Evolutionary conservation across 2,113 vertebrate genomes (phyloP).

Genomic region (Tor tambroides): DNA sequence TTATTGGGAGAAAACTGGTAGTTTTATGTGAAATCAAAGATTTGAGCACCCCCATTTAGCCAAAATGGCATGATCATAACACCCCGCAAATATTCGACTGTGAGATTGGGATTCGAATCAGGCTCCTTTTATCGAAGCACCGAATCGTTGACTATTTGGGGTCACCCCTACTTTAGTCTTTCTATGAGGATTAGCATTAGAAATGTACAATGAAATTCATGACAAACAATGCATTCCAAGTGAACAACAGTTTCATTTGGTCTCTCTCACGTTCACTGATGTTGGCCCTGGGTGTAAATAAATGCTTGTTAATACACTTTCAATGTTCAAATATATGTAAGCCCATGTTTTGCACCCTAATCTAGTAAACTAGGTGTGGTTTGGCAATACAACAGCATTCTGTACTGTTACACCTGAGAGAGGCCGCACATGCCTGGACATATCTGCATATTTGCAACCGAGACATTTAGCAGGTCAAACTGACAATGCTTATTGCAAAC

Average conservation of each 20-base stretch:
- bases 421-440: background rate
- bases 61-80: no score
- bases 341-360: background rate
- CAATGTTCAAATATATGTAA: background rate
- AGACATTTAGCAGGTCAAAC: background rate
- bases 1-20: no score
- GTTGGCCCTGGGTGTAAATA: background rate
- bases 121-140: no score
- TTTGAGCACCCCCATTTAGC: no score
- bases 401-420: background rate
- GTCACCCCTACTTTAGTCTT: no score
- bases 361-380: background rate
- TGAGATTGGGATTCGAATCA: no score
- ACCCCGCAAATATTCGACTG: no score
- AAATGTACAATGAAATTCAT: background rate
- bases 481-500: background rate
- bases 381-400: background rate
- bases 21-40: no score
- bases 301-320: background rate
- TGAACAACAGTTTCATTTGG: background rate
- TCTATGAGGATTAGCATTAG: background rate
- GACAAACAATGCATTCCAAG: background rate
- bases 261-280: background rate
- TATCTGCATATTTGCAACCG: conserved; percentile 10
- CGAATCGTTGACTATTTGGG: no score